Base-by-base conservation (phyloP, 2,113 vertebrate genomes). In the Hydropotes inermis region DNA sequence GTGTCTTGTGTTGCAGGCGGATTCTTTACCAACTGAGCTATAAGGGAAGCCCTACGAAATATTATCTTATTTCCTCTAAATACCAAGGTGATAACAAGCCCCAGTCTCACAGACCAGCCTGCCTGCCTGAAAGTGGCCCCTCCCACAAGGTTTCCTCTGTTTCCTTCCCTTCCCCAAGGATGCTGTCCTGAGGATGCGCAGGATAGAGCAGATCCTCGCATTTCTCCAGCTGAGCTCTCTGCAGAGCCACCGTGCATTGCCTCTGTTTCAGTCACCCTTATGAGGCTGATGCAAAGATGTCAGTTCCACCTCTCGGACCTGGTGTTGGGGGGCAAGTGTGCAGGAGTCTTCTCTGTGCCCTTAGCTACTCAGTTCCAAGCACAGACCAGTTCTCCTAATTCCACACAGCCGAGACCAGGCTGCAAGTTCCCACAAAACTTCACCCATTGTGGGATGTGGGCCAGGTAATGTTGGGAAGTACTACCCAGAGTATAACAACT, bases 11-110 rank as follows among this genome's bases (percentile, higher is more conserved):
- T 23, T 70, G 23, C n/a, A 39, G 67, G n/a, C 0, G 0, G n/a
- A 70, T 70, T 70, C 67, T 23, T 70, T 70, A 70, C 67, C 67
- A 39, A 23, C n/a, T 70, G n/a, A 70, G 19, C 10, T 39, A 3
- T 39, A 70, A 70, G 67, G n/a, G 67, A 70, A 70, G 10, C n/a
- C 19, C 67, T 70, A 13, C 0, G 58, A 94, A 89, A 60, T 88
- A 50, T 87, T 90, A 45, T 85, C 57, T 94, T 81, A 67, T 86
- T 95, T 89, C 58, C 52, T 94, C 57, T 79, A 79, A 95, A 78
- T 52, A 88, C 3, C 16, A 17, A 86, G 60, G 19, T 39, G 28
- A 45, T 67, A 21, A 21, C 39, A 50, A 91, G 0, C 11, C 50
- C 10, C 25, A 36, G 52, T 50, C 86, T 93, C 50, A 82, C 12